Conservation (phyloP, 2,888 invertebrate genomes). For the Luperina nickerlii region DNA sequence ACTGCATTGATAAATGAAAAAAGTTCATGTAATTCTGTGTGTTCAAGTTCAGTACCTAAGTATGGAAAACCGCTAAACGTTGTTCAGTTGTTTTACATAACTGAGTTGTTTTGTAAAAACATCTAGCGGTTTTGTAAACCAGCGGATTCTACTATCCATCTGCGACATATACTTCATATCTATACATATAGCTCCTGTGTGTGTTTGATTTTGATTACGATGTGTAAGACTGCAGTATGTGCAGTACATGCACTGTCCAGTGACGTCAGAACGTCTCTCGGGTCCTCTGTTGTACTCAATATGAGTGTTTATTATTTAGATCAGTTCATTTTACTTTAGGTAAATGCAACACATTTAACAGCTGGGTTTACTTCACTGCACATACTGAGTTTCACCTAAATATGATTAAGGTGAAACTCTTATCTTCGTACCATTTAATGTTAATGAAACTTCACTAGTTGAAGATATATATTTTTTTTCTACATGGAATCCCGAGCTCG, state of each 20-base stretch:
- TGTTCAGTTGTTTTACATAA: no score
- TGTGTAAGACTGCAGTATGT: not conserved
- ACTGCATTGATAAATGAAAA: no score
- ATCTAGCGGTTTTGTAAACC: no score
- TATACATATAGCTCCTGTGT: not conserved
- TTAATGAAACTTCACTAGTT: not conserved
- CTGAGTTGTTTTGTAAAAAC: no score
- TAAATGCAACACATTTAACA: not conserved
- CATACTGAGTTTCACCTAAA: not conserved
- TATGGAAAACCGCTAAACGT: no score
- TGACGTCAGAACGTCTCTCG: not conserved
- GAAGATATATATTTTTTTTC: not conserved
- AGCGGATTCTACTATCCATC: no score
- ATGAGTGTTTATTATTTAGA: not conserved
- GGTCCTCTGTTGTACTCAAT: conserved; percentile 1
- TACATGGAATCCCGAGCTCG: conserved; percentile 3
- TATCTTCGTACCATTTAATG: not conserved
- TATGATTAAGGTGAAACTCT: not conserved
- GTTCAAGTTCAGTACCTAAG: no score
- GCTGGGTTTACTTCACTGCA: not conserved
- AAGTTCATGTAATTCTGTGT: no score
- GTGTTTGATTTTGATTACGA: not conserved
- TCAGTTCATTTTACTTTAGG: not conserved
- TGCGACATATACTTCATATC: not conserved
- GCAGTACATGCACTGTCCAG: not conserved